phyloP scores from a whole-genome alignment of 2,113 vertebrate genomes.

The Trematomus loennbergii region DNA sequence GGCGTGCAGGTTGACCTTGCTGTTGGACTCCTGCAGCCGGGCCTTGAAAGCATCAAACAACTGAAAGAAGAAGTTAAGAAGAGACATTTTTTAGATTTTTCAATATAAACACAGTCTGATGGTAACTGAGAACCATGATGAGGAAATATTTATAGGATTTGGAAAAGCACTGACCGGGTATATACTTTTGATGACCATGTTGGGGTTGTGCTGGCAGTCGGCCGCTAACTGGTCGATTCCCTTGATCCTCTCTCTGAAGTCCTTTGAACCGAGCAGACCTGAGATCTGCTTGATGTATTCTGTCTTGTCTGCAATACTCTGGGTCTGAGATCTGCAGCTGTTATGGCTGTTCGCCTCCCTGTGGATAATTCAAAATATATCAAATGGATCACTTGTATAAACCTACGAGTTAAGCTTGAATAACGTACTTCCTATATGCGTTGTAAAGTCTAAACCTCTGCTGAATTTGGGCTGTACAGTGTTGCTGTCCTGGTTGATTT shows the following conservation, averaged over 20 bases:
- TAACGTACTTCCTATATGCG: background rate
- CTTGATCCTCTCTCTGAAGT: slow-evolving; percentile 91
- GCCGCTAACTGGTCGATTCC: slow-evolving; percentile 89
- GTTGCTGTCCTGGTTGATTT: background rate
- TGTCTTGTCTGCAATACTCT: slow-evolving; percentile 86
- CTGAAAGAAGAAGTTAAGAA: slow-evolving; percentile 70
- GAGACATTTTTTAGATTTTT: background rate
- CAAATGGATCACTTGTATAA: background rate
- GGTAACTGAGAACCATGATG: background rate
- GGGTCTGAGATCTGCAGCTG: slow-evolving; percentile 78
- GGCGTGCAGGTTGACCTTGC: slow-evolving; percentile 92
- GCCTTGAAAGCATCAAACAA: slow-evolving; percentile 93
- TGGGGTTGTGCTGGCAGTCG: slow-evolving; percentile 88
- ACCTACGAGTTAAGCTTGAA: background rate
- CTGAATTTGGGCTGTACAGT: background rate
- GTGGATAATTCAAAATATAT: slow-evolving; percentile 28
- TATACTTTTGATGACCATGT: slow-evolving; percentile 87
- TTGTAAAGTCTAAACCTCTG: slow-evolving; percentile 3
- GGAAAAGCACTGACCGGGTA: slow-evolving; percentile 84
- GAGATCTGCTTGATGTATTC: slow-evolving; percentile 88
- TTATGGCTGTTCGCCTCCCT: slow-evolving; percentile 83
- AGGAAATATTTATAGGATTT: background rate
- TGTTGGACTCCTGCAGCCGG: slow-evolving; percentile 93
- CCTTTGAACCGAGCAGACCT: slow-evolving; percentile 86
- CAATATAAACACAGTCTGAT: background rate